Evolutionary conservation across 1,140 invertebrate species (phyloP).

Genomic region (Kradibia gibbosae): DNA sequence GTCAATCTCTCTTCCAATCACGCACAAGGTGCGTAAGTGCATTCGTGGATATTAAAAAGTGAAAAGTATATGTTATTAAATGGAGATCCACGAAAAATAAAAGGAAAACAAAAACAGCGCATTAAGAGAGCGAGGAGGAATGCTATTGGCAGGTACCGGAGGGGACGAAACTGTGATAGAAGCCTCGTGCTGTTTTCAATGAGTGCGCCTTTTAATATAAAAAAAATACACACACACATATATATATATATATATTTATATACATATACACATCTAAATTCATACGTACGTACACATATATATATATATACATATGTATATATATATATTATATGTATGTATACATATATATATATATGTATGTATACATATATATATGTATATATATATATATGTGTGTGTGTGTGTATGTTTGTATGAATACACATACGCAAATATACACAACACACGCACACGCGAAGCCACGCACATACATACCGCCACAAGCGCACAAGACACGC

Average conservation of each 20-base stretch:
- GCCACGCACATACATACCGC: too few relatives aligned
- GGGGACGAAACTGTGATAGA: slow-evolving; percentile 47
- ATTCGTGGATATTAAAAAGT: slow-evolving; percentile 7
- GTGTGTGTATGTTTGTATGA: too few relatives aligned
- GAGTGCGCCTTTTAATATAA: slow-evolving; percentile 35
- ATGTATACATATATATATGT: too few relatives aligned
- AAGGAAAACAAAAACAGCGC: slow-evolving; percentile 1
- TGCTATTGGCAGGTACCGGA: slow-evolving; percentile 24
- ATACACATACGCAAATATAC: too few relatives aligned
- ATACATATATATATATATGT: too few relatives aligned
- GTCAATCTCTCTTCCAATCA: not conserved
- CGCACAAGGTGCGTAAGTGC: not conserved
- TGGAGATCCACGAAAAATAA: not conserved
- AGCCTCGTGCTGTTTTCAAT: slow-evolving; percentile 36
- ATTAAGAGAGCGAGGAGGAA: slow-evolving; percentile 34
- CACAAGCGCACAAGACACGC: too few relatives aligned
- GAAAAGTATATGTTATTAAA: not conserved
- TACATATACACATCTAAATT: not conserved
- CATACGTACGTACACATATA: not conserved
- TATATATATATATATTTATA: slow-evolving; percentile 9
- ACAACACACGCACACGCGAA: too few relatives aligned
- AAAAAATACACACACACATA: slow-evolving; percentile 1
- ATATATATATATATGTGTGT: too few relatives aligned
- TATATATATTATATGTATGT: too few relatives aligned
- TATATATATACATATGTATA: not conserved